Evolutionary conservation across 2,113 vertebrate species (phyloP).

Genomic region (Rhinopomastus cyanomelas): DNA sequence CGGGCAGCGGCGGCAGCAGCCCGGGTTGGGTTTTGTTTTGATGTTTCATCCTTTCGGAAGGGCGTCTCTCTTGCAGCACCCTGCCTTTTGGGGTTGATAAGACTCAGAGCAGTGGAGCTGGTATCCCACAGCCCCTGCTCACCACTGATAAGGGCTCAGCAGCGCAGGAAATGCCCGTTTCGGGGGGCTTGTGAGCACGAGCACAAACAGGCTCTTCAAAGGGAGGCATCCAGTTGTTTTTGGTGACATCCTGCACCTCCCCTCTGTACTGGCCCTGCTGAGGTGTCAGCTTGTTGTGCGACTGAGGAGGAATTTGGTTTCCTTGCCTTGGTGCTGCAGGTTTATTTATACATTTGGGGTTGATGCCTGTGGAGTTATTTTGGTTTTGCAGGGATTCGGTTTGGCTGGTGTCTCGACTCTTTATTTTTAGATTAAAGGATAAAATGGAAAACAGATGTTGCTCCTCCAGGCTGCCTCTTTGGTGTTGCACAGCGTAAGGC

Average conservation of each 20-base stretch:
- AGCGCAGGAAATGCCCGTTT: background rate
- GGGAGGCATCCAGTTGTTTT: background rate
- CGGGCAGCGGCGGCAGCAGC: no score
- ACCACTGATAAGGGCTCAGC: background rate
- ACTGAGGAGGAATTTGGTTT: slow-evolving; percentile 57
- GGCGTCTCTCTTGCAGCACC: background rate
- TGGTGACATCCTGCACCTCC: slow-evolving; percentile 8
- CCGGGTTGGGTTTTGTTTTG: slow-evolving; percentile 1
- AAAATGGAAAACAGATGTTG: slow-evolving; percentile 69
- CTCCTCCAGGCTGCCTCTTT: background rate
- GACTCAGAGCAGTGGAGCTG: background rate
- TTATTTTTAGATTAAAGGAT: slow-evolving; percentile 67
- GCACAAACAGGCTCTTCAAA: background rate
- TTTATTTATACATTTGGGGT: slow-evolving; percentile 65
- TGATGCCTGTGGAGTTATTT: slow-evolving; percentile 60
- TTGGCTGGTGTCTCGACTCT: slow-evolving; percentile 54
- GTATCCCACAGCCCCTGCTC: background rate
- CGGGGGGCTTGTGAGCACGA: background rate
- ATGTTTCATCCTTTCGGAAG: background rate
- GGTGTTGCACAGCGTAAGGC: background rate
- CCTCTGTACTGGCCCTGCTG: slow-evolving; percentile 20
- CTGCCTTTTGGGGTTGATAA: slow-evolving; percentile 10
- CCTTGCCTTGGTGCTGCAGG: slow-evolving; percentile 46
- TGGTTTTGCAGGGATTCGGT: slow-evolving; percentile 58
- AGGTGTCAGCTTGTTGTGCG: slow-evolving; percentile 34